phyloP scores from a whole-genome alignment of 2,888 invertebrate species.

The Ichneumon xanthorius region DNA sequence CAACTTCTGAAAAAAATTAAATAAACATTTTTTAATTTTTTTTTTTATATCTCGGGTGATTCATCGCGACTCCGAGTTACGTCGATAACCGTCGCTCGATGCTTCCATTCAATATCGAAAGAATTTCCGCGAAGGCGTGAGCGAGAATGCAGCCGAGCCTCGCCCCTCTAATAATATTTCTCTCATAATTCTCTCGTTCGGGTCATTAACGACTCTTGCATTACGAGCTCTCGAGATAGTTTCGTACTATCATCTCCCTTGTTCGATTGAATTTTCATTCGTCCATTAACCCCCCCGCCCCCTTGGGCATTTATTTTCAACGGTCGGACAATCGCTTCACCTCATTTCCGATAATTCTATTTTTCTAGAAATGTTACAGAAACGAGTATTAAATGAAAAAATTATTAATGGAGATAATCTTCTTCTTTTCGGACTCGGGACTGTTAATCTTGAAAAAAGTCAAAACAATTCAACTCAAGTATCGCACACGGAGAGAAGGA shows the following conservation, averaged over 20 bases:
- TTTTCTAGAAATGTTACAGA: background rate
- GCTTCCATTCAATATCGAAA: conserved; percentile 31
- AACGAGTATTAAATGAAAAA: too few relatives aligned
- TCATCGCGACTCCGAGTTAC: conserved; percentile 3
- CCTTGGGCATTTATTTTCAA: background rate
- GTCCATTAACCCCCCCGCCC: background rate
- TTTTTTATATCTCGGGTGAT: background rate
- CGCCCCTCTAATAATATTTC: conserved; percentile 47
- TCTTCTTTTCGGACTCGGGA: too few relatives aligned
- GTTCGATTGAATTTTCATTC: conserved; percentile 27
- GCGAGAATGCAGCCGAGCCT: conserved; percentile 50
- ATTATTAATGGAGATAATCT: too few relatives aligned
- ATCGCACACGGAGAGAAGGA: too few relatives aligned
- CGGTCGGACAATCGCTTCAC: background rate
- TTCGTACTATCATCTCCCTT: conserved; percentile 1
- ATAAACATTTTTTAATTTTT: background rate
- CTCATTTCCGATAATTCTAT: background rate
- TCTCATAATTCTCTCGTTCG: conserved; percentile 46
- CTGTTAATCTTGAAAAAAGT: too few relatives aligned
- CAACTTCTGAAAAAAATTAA: background rate
- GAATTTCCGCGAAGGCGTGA: conserved; percentile 61
- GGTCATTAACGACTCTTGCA: conserved; percentile 10
- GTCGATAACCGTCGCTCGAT: conserved; percentile 2
- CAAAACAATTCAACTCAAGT: too few relatives aligned
- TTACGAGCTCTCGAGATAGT: conserved; percentile 8